Evolutionary conservation across 2,888 invertebrate species (phyloP), one percentile per base, ranked within the genome.

Genomic region (Himalopsyche japonica): DNA sequence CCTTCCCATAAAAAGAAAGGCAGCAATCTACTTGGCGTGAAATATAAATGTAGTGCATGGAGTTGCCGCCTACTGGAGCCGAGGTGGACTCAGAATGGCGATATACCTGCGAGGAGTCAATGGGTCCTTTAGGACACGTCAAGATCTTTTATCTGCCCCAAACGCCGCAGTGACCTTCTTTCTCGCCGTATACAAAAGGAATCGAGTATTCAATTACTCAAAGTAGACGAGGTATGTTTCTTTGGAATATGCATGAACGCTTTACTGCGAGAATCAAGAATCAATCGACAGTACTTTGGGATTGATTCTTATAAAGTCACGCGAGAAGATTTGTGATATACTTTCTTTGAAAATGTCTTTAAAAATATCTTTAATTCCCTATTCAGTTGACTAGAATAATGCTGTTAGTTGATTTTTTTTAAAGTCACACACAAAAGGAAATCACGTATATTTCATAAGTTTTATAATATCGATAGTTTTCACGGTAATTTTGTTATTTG

Each of bases 181-280:
- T 81, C 82, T 27, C 80, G 49, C 43, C 34, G 78, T 20, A 57
- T 37, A 81, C 83, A 81, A 81, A 81, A 57, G 76, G 76, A 81
- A 84, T 78, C 80, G 84, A 77, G 81, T 81, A 84, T 84, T 84
- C 84, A 84, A 84, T 84, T 84, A 84, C 84, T 81, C 83, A 83
- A 83, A 80, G 47, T 57, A 30, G 48, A 10, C 27, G 79, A 24
- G 37, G 47, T 48, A 49, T 24, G 43, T 20, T 18, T 37, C 79
- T 32, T 20, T 79, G 32, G 79, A 79, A 79, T 79, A 48, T 79
- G 47, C 57, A 57, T 57, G 57, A 57, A 57, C 57, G 57, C 57
- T 57, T 24, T 1, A 24, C 57, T 57, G 5, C 57, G 57, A 57
- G 57, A 57, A 57, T 20, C 57, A 57, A 57, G 57, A 57, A 57